Evolutionary conservation across 2,888 invertebrate genomes (phyloP).

Genomic region (Athripsodes cinereus): DNA sequence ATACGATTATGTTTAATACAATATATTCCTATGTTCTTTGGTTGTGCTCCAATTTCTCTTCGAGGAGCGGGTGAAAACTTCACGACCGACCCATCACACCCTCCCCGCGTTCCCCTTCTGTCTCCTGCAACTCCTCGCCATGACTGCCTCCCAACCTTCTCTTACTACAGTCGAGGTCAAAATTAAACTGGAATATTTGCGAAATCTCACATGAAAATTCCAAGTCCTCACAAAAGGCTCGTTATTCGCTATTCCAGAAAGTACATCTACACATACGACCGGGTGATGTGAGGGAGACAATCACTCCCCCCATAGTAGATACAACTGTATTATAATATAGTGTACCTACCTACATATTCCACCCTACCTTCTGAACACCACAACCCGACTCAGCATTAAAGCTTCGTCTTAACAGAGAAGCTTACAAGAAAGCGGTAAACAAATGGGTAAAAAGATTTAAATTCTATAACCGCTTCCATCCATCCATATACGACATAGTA

Average conservation of each 20-base stretch:
- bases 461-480: not conserved
- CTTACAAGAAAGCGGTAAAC: not conserved
- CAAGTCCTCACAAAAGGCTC: conserved; percentile 25
- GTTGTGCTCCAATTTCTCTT: conserved; percentile 1
- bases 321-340: not conserved
- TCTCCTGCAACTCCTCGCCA: not conserved
- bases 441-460: not conserved
- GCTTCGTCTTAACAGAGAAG: conserved; percentile 1
- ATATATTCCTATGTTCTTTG: not conserved
- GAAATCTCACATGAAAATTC: conserved; percentile 25
- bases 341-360: not conserved
- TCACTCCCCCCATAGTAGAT: not conserved
- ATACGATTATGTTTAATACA: not conserved
- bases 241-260: conserved; percentile 25
- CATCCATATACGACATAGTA: not conserved
- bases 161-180: conserved; percentile 15
- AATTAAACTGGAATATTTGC: conserved; percentile 27
- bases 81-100: conserved; percentile 5
- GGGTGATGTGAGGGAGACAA: conserved; percentile 1
- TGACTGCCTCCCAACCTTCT: not conserved
- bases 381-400: not conserved
- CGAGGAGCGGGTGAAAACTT: not conserved
- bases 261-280: conserved; percentile 21
- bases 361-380: not conserved
- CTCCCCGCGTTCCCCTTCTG: not conserved